Conservation (phyloP, 2,797 vertebrate species). For the Remorina albescens region DNA sequence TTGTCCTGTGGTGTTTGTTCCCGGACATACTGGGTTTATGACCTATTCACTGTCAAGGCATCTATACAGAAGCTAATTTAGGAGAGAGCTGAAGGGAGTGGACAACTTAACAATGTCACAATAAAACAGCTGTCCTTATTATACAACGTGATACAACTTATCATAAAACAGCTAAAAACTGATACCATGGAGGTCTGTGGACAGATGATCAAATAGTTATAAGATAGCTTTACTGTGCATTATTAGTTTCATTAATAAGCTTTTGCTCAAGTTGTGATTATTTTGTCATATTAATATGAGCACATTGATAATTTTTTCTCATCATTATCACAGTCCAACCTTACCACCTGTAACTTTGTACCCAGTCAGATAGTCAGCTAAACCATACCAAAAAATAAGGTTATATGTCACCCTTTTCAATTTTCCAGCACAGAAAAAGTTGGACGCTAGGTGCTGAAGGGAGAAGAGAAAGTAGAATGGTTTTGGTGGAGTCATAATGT, state of each 20-base stretch:
- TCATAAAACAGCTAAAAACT: constrained; percentile 6
- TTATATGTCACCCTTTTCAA: not conserved
- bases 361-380: not conserved
- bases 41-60: constrained; percentile 37
- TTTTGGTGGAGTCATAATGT: not conserved
- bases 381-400: not conserved
- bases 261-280: not conserved
- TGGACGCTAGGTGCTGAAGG: too few relatives aligned
- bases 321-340: too few relatives aligned
- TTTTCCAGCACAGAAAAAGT: not conserved
- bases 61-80: constrained; percentile 44
- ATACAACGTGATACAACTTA: too few relatives aligned
- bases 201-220: constrained; percentile 12
- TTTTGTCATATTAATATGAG: not conserved
- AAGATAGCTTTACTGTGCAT: not conserved
- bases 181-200: too few relatives aligned
- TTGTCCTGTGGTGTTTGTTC: constrained; percentile 50
- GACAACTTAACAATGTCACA: constrained; percentile 55
- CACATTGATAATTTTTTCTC: not conserved
- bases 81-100: constrained; percentile 28
- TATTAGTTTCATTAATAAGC: not conserved
- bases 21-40: constrained; percentile 58
- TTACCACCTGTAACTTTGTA: too few relatives aligned
- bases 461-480: not conserved
- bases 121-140: constrained; percentile 66